Evolutionary conservation across 1,140 invertebrate genomes (phyloP).

Genomic region (Ceratina japonica): DNA sequence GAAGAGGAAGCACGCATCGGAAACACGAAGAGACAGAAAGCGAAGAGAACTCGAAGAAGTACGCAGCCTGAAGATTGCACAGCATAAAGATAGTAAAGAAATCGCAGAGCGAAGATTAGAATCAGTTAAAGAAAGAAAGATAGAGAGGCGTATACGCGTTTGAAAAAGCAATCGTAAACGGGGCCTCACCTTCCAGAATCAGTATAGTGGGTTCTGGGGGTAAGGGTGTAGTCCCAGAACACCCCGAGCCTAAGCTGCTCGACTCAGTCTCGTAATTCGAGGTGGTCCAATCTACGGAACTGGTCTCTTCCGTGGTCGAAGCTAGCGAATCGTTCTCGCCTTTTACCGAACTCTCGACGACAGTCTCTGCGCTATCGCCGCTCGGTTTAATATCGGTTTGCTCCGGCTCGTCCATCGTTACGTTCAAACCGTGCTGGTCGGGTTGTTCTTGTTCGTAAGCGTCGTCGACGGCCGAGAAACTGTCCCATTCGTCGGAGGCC

Average conservation of each 20-base stretch:
- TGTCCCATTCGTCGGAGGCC: constrained; percentile 75
- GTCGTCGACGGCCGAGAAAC: constrained; percentile 66
- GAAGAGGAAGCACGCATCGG: too few relatives aligned
- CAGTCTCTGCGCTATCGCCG: constrained; percentile 14
- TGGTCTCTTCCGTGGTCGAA: constrained; percentile 28
- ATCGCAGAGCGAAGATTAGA: constrained; percentile 11
- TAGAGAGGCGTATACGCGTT: constrained; percentile 17
- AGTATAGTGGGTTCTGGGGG: constrained; percentile 85
- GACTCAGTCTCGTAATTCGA: constrained; percentile 57
- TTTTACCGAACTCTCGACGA: constrained; percentile 52
- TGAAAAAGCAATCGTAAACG: constrained; percentile 53
- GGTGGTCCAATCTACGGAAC: constrained; percentile 44
- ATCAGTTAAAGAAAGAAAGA: not conserved
- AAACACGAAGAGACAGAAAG: not conserved
- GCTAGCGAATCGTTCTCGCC: constrained; percentile 38
- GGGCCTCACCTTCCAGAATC: constrained; percentile 87
- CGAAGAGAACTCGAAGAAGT: constrained; percentile 18
- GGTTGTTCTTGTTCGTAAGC: too few relatives aligned
- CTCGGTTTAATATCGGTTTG: not conserved
- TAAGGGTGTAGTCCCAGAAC: constrained; percentile 81
- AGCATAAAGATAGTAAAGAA: too few relatives aligned
- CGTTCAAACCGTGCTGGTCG: not conserved
- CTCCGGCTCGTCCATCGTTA: constrained; percentile 15
- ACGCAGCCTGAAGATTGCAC: not conserved
- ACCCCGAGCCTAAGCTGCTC: constrained; percentile 73